Evolutionary conservation across 2,113 vertebrate species (phyloP).

Genomic region (Malurus melanocephalus): DNA sequence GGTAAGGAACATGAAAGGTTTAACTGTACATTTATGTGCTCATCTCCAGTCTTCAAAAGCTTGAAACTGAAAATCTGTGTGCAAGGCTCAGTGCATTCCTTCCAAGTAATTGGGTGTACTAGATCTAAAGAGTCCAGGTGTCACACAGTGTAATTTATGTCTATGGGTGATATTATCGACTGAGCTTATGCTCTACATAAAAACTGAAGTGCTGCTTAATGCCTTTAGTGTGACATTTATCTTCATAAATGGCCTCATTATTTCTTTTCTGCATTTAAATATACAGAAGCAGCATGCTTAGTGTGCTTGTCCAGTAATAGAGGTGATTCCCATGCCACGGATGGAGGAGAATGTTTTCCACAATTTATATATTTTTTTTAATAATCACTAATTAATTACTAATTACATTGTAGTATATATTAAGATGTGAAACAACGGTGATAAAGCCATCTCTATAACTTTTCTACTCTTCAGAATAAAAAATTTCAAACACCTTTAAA

Average conservation of each 20-base stretch:
- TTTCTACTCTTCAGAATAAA: neutral
- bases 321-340: neutral
- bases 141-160: neutral
- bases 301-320: neutral
- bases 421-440: neutral
- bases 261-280: constrained; percentile 1
- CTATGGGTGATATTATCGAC: neutral
- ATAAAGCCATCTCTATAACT: neutral
- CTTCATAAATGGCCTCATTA: neutral
- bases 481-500: neutral
- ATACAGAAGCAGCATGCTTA: neutral
- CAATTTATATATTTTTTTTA: neutral
- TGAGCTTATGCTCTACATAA: neutral
- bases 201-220: neutral
- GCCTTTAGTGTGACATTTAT: neutral
- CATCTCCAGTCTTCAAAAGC: neutral
- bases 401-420: neutral
- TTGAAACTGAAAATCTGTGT: neutral
- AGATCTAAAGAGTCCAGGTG: neutral
- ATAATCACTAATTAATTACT: neutral
- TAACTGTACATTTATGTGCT: neutral
- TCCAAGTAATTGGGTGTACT: neutral
- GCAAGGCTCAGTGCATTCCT: neutral
- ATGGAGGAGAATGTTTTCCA: neutral
- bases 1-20: neutral